A percentile compares a stretch with the other conserved stretches of the same genome.
Conservation (phyloP, 2,797 vertebrate species). For the Paedocypris micromegethes region DNA sequence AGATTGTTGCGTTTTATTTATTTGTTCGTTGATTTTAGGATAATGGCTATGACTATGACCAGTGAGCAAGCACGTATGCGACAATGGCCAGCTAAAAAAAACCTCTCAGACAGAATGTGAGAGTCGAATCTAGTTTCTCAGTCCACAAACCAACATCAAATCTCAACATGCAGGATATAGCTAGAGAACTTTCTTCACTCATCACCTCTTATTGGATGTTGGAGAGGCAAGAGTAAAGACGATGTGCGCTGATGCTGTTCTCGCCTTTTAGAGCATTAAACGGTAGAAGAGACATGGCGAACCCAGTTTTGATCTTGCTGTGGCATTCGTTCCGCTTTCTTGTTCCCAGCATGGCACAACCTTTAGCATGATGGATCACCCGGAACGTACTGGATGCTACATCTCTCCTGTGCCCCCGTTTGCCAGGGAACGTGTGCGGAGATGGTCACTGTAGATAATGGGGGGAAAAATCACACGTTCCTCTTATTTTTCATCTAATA, state of each 20-base stretch:
- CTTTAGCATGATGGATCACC: slow-evolving; percentile 63
- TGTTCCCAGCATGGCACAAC: slow-evolving; percentile 50
- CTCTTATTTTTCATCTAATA: slow-evolving; percentile 36
- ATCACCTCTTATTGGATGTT: no score
- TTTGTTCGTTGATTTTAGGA: no score
- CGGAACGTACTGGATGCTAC: slow-evolving; percentile 50
- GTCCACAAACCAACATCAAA: no score
- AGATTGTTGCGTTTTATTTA: no score
- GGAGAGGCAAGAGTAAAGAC: slow-evolving; percentile 17
- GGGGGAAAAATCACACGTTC: slow-evolving; percentile 30
- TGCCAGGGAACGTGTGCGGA: slow-evolving; percentile 44
- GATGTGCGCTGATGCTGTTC: slow-evolving; percentile 37
- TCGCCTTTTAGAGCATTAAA: slow-evolving; percentile 47
- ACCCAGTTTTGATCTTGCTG: slow-evolving; percentile 59
- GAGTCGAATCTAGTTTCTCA: no score
- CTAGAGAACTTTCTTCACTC: no score
- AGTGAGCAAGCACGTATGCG: no score
- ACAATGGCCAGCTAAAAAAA: no score
- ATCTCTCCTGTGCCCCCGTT: slow-evolving; percentile 50
- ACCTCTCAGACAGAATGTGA: no score
- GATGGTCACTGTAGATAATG: slow-evolving; percentile 45
- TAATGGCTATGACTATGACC: no score
- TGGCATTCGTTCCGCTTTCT: slow-evolving; percentile 53
- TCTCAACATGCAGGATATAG: no score
- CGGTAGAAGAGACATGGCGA: slow-evolving; percentile 60